Base-by-base conservation (phyloP, 2,888 invertebrate species). In the Lasius platythorax region DNA sequence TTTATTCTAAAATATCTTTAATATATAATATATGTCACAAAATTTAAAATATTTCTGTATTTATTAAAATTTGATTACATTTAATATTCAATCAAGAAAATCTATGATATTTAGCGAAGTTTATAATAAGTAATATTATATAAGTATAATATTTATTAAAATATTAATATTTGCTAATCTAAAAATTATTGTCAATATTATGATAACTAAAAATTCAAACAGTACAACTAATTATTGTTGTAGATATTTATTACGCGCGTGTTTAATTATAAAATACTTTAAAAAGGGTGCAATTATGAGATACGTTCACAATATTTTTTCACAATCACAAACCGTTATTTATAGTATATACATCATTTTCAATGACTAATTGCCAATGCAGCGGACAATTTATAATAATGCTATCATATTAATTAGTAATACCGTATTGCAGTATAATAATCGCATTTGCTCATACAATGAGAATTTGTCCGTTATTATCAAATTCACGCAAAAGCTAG, bases 1-100 rank as follows among this genome's bases (percentile, higher is more conserved):
- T n/a, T 28, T 23, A 53, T 67, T 50, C 15, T 18, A 53, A 11
- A 46, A 46, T 23, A 50, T 18, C 6, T 53, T n/a, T n/a, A 50
- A 1, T 33, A 61, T 40, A 37, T 23, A 28, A 53, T 76, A 56
- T 28, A 50, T 4, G 56, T 1, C 9, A 1, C 43, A 11, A 5
- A 12, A 67, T 64, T 50, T 15, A n/a, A 53, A 37, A 12, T 33
- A 4, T 67, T 37, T 4, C 3, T 6, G 5, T 58, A 33, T 46
- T 70, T 2, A 68, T 68, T 56, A 40, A 78, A 8, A 30, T 78
- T 40, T 30, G 30, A 78, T 56, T n/a, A n/a, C n/a, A 78, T 70
- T 79, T 30, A 50, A 72, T 63, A 12, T 37, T 46, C 12, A 40
- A 61, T 70, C 8, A 8, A n/a, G 53, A 28, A 5, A 50, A 61